A percentile compares a stretch with the other conserved stretches of the same genome.
Conservation (phyloP, 2,797 vertebrate genomes). For the Lepilemur septentrionalis region DNA sequence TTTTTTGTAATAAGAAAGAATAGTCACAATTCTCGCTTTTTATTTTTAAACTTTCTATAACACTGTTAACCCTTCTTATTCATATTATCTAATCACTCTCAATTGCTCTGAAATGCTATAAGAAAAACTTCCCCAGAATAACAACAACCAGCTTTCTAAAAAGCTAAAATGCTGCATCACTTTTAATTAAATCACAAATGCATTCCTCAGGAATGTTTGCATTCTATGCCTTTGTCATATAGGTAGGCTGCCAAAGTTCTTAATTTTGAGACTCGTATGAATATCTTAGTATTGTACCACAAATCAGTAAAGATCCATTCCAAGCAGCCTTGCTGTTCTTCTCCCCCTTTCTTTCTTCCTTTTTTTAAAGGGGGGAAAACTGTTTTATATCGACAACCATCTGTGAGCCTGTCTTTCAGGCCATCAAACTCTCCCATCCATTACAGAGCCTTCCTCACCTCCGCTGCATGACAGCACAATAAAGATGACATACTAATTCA, state of each 20-base stretch:
- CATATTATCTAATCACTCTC: neutral
- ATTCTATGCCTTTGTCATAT: conserved; percentile 72
- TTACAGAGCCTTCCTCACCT: conserved; percentile 88
- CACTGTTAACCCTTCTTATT: neutral
- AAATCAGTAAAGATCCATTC: conserved; percentile 75
- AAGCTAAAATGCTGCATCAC: conserved; percentile 64
- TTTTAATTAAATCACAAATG: conserved; percentile 81
- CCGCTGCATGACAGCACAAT: conserved; percentile 88
- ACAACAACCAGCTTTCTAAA: conserved; percentile 23
- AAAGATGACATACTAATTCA: conserved; percentile 94
- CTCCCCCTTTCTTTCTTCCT: neutral
- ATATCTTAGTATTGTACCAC: conserved; percentile 75
- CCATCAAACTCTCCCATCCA: conserved; percentile 90
- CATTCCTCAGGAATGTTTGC: conserved; percentile 78
- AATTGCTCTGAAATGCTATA: conserved; percentile 64
- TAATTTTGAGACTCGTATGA: conserved; percentile 72
- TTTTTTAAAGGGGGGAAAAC: conserved; percentile 69
- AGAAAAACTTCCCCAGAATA: conserved; percentile 60
- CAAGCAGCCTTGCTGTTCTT: conserved; percentile 66
- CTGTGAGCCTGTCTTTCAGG: conserved; percentile 88
- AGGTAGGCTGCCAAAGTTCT: conserved; percentile 70
- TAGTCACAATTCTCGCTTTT: neutral
- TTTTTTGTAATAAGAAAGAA: neutral
- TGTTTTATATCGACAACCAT: conserved; percentile 88
- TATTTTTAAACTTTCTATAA: neutral